phyloP scores from a whole-genome alignment of 2,113 vertebrate genomes.

The Anhinga rufa region DNA sequence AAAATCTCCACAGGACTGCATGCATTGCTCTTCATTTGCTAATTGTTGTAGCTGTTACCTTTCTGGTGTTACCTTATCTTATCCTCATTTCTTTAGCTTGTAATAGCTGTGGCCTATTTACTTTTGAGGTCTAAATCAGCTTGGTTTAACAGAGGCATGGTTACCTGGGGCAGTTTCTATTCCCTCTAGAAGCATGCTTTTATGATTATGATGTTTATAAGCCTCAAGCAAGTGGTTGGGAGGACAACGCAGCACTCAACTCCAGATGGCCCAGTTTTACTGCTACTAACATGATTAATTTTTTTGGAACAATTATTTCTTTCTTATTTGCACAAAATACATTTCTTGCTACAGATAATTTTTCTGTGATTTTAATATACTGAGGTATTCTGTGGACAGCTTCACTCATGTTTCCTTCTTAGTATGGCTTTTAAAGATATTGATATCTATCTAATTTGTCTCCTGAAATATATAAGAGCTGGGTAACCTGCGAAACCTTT shows the following conservation, averaged over 20 bases:
- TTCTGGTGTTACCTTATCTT: neutral
- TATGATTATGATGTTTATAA: neutral
- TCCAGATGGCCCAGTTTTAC: conserved; percentile 26
- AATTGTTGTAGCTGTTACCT: neutral
- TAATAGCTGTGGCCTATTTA: conserved; percentile 44
- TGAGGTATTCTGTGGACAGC: neutral
- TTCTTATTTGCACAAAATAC: neutral
- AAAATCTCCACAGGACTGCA: neutral
- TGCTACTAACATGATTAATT: neutral
- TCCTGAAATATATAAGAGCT: neutral
- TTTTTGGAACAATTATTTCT: neutral
- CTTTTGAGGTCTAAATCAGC: conserved; percentile 15
- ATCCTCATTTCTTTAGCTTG: conserved; percentile 36
- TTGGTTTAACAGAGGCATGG: neutral
- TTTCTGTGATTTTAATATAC: neutral
- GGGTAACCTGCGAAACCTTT: neutral
- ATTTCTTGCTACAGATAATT: neutral
- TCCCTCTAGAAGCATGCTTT: conserved; percentile 2
- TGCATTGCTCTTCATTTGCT: neutral
- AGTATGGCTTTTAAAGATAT: neutral
- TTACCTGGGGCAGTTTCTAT: conserved; percentile 43
- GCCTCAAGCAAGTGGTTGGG: neutral
- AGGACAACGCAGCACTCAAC: neutral
- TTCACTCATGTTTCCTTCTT: neutral
- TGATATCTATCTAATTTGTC: neutral